These are phyloP conservation scores for Holotrichia oblita DNA, from an alignment of 1,140 invertebrate genomes.

Conservation along the genomic window DNA sequence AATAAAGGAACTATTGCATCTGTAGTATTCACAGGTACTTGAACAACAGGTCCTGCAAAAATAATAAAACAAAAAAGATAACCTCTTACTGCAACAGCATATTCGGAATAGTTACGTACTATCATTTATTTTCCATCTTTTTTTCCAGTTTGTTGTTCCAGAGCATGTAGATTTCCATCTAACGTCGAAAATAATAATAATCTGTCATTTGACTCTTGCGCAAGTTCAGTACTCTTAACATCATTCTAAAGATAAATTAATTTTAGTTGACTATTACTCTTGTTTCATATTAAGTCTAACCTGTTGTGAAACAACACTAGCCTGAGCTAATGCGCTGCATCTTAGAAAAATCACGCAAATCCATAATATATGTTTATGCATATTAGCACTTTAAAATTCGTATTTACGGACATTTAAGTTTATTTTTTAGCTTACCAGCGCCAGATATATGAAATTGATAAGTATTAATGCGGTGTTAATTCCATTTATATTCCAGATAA, in stretches of 20 bases:
- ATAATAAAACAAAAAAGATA: conserved; percentile 41
- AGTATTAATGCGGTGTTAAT: conserved; percentile 8
- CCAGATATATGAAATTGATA: conserved; percentile 3
- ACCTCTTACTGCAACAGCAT: conserved; percentile 38
- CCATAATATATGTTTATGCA: conserved; percentile 27
- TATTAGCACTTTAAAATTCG: neutral
- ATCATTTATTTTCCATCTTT: conserved; percentile 91
- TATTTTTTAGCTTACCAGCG: conserved; percentile 10
- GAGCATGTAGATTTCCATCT: conserved; percentile 87
- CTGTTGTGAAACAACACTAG: conserved; percentile 23
- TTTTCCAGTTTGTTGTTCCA: conserved; percentile 84
- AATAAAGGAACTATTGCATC: conserved; percentile 75
- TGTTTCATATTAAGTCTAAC: neutral
- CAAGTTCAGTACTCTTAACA: conserved; percentile 67
- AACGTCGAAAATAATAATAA: conserved; percentile 89
- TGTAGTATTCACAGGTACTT: conserved; percentile 70
- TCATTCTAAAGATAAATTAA: conserved; percentile 27
- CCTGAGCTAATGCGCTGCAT: neutral
- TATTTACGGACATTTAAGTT: conserved; percentile 4
- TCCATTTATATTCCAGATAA: neutral
- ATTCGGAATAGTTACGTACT: conserved; percentile 65
- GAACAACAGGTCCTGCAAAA: conserved; percentile 78
- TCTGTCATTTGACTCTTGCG: conserved; percentile 73
- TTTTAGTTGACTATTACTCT: neutral
- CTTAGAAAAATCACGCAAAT: neutral